phyloP scores from a whole-genome alignment of 1,140 invertebrate species.

The Caenorhabditis tropicalis region DNA sequence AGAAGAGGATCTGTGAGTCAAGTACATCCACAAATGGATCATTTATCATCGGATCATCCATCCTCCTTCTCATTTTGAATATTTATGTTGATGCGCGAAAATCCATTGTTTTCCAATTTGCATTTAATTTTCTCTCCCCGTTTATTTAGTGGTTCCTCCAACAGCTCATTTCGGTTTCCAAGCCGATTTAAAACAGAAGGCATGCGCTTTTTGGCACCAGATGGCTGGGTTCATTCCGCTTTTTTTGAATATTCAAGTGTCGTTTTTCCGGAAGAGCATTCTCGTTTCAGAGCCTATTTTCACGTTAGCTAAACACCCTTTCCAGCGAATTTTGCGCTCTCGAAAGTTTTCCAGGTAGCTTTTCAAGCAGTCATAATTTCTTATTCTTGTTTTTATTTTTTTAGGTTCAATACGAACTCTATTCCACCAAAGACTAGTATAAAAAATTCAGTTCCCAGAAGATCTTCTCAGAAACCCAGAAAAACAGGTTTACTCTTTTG shows the following conservation, averaged over 20 bases:
- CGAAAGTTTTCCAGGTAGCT: not conserved
- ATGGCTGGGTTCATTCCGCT: not conserved
- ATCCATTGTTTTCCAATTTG: slow-evolving; percentile 5
- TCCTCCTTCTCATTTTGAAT: not conserved
- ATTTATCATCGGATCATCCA: slow-evolving; percentile 19
- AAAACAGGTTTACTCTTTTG: not conserved
- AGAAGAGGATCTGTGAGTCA: not conserved
- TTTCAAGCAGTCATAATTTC: too few relatives aligned
- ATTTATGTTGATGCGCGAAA: not conserved
- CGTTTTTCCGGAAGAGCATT: not conserved
- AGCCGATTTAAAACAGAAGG: slow-evolving; percentile 31
- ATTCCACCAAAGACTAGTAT: too few relatives aligned
- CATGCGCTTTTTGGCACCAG: not conserved
- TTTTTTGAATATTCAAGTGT: slow-evolving; percentile 24
- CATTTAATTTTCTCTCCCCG: not conserved
- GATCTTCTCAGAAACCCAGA: too few relatives aligned
- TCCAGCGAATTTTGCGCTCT: not conserved
- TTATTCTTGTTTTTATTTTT: too few relatives aligned
- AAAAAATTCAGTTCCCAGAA: too few relatives aligned
- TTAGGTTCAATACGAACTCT: too few relatives aligned
- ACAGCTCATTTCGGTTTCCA: not conserved
- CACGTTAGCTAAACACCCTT: not conserved
- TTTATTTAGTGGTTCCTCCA: not conserved
- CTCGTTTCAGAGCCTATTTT: not conserved
- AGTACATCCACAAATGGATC: not conserved